phyloP scores from a whole-genome alignment of 2,113 vertebrate species.

The Tragelaphus buxtoni region DNA sequence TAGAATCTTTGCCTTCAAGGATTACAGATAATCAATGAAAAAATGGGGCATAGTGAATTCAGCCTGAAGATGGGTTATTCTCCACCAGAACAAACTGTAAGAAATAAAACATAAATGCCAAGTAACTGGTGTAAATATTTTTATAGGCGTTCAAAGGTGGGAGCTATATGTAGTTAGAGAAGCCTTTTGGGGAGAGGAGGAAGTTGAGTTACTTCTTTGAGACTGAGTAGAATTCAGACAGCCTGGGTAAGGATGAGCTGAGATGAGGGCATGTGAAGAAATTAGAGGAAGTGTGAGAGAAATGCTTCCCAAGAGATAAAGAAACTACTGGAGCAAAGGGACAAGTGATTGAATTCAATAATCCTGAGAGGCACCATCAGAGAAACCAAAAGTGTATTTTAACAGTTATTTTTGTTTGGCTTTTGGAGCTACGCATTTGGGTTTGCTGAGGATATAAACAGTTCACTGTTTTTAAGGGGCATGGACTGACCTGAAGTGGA shows the following conservation, averaged over 20 bases:
- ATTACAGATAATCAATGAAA: background rate
- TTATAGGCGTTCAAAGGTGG: background rate
- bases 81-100: background rate
- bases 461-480: background rate
- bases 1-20: background rate
- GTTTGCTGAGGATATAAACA: background rate
- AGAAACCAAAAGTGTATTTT: background rate
- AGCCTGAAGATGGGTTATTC: background rate
- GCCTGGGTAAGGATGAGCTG: background rate
- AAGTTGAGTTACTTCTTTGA: background rate
- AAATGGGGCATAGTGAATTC: background rate
- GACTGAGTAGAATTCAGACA: background rate
- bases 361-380: background rate
- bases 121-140: background rate
- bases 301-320: background rate
- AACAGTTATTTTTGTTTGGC: background rate
- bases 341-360: background rate
- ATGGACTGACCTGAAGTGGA: background rate
- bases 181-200: background rate
- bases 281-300: background rate
- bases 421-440: background rate
- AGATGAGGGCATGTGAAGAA: background rate
- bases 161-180: background rate
- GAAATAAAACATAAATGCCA: background rate
- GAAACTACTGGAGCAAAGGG: background rate